A percentile compares a stretch with the other conserved stretches of the same genome.
Evolutionary conservation across 1,140 invertebrate species (phyloP).

Genomic region (Drosophila rufa): DNA sequence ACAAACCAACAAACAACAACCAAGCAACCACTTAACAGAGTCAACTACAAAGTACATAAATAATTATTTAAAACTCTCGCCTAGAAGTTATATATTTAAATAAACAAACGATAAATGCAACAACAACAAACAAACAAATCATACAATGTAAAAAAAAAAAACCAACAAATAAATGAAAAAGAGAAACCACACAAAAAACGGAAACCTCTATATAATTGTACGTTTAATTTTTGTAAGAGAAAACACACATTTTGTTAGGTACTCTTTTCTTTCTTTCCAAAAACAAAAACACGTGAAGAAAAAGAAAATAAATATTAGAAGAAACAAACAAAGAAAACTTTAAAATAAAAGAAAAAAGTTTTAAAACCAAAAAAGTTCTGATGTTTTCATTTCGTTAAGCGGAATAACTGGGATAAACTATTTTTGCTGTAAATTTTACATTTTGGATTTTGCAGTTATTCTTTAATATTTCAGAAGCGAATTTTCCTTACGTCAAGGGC

Average conservation of each 20-base stretch:
- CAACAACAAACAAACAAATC: conserved; percentile 52
- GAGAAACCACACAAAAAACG: conserved; percentile 43
- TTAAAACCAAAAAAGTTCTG: conserved; percentile 20
- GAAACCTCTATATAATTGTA: conserved; percentile 66
- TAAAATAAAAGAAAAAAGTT: conserved; percentile 47
- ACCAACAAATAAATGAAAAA: conserved; percentile 49
- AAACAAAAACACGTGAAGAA: conserved; percentile 47
- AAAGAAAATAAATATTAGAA: conserved; percentile 62
- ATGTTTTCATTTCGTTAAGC: background rate
- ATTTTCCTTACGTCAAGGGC: too few species aligned
- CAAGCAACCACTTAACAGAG: conserved; percentile 49
- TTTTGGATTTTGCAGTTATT: too few species aligned
- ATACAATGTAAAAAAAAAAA: conserved; percentile 42
- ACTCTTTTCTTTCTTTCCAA: conserved; percentile 65
- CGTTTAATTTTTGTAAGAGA: conserved; percentile 72
- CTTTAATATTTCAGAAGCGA: too few species aligned
- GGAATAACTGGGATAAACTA: too few species aligned
- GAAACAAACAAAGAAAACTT: conserved; percentile 46
- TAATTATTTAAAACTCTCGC: conserved; percentile 62
- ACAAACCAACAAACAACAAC: conserved; percentile 20
- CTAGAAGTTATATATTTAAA: conserved; percentile 63
- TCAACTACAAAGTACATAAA: conserved; percentile 67
- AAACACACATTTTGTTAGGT: conserved; percentile 63
- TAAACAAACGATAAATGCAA: conserved; percentile 43
- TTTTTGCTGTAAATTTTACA: too few species aligned